These are phyloP conservation scores for Blastobasis lacticolella DNA, from an alignment of 2,888 invertebrate genomes.

Conservation along the genomic window DNA sequence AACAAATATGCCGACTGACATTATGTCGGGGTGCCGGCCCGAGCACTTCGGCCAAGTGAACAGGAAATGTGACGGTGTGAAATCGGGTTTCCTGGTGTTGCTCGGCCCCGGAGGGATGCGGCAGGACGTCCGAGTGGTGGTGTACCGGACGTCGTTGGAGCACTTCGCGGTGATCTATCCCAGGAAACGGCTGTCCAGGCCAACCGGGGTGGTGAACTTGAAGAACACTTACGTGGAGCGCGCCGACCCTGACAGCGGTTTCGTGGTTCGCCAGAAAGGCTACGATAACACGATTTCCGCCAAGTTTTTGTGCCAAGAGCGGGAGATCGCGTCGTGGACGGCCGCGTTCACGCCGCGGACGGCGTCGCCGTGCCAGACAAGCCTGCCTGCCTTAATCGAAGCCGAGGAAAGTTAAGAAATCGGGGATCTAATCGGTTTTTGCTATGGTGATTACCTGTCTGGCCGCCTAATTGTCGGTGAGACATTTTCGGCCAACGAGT, in stretches of 20 bases:
- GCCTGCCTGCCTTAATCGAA: slow-evolving; percentile 76
- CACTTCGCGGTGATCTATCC: slow-evolving; percentile 80
- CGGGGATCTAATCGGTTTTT: slow-evolving; percentile 26
- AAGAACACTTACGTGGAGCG: slow-evolving; percentile 75
- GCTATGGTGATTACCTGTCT: slow-evolving; percentile 4
- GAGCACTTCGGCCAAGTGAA: slow-evolving; percentile 50
- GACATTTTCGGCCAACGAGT: too few species aligned
- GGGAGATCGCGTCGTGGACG: slow-evolving; percentile 76
- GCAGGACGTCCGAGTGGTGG: slow-evolving; percentile 77
- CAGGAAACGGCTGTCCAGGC: slow-evolving; percentile 76
- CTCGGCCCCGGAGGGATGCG: slow-evolving; percentile 72
- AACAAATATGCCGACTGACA: slow-evolving; percentile 57
- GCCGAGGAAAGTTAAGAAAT: slow-evolving; percentile 66
- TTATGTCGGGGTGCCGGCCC: slow-evolving; percentile 41
- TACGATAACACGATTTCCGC: slow-evolving; percentile 76
- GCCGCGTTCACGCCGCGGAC: slow-evolving; percentile 69
- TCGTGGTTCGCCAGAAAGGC: slow-evolving; percentile 76
- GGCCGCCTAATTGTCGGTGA: too few species aligned
- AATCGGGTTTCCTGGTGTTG: slow-evolving; percentile 77
- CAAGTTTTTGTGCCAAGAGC: slow-evolving; percentile 73
- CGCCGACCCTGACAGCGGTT: slow-evolving; percentile 61
- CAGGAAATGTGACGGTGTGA: slow-evolving; percentile 72
- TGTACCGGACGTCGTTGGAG: slow-evolving; percentile 77
- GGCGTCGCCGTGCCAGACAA: slow-evolving; percentile 59
- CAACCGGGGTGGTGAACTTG: slow-evolving; percentile 76